Evolutionary conservation across 1,140 invertebrate genomes (phyloP), one percentile per base, ranked within the genome.

Genomic region (Leguminivora glycinivorella): DNA sequence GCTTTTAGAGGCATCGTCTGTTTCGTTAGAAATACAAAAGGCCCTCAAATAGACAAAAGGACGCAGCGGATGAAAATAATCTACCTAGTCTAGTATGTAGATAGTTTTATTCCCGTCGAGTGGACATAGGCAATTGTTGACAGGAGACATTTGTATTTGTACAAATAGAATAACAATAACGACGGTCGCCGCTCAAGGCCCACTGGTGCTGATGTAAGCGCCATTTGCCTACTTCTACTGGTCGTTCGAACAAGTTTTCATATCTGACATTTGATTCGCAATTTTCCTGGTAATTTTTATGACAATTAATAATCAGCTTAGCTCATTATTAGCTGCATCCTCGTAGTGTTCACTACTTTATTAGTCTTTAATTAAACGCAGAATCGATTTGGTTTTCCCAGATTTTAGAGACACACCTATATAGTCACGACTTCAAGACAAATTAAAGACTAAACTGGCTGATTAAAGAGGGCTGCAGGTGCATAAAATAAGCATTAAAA

Each of bases 121-220:
- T 17, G 29, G 58, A 22, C n/a, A 31, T 19, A 12, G 29, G 58
- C 25, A 52, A 52, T 52, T 22, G 58, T n/a, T 17, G 26, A 34
- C 34, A 34, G 58, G 58, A 60, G 56, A 63, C 58, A 63, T 63
- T 47, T 63, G 58, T 26, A 63, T 63, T 47, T 63, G 58, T 26
- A 63, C 58, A 63, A 63, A 63, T 63, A 63, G 58, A 63, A 63
- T 63, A 63, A 63, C 58, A 63, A 63, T 63, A 63, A 63, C 58
- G 26, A 63, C 34, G 26, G 58, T 29, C 24, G 5, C 25, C 17
- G n/a, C 26, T 63, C 58, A 63, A 63, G 58, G 58, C 25, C 58
- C 58, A 63, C 58, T 17, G 25, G 58, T 29, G 58, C 58, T 63
- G 58, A 63, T 63, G 58, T 63, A 63, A 63, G 25, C 25, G 58